These are phyloP conservation scores for Cheirogaleus medius DNA, from an alignment of 2,113 vertebrate genomes.

Conservation along the genomic window DNA sequence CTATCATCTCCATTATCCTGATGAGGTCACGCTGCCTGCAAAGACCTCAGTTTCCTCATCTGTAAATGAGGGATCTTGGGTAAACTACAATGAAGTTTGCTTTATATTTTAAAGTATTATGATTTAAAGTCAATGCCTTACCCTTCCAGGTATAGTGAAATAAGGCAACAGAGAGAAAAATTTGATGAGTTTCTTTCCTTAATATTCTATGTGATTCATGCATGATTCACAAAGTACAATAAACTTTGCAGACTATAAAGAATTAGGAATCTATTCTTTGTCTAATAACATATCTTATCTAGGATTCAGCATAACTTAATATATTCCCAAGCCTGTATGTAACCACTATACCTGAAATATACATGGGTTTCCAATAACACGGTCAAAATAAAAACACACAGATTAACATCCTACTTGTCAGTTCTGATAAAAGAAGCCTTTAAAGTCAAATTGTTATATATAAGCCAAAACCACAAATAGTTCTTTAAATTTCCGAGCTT, in stretches of 20 bases:
- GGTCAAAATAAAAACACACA: slow-evolving; percentile 7
- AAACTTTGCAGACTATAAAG: too few relatives aligned
- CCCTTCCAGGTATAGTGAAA: neutral
- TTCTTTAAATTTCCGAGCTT: slow-evolving; percentile 36
- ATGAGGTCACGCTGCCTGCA: neutral
- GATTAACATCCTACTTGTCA: slow-evolving; percentile 39
- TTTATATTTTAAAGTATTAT: neutral
- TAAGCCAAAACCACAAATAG: slow-evolving; percentile 39
- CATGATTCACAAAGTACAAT: neutral
- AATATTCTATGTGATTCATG: neutral
- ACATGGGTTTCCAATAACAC: slow-evolving; percentile 25
- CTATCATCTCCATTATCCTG: neutral
- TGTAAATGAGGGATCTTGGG: neutral
- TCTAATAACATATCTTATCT: neutral
- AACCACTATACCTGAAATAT: neutral
- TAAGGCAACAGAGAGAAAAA: neutral
- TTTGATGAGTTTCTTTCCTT: neutral
- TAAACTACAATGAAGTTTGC: neutral
- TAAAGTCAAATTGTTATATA: slow-evolving; percentile 37
- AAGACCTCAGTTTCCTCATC: neutral
- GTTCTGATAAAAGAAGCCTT: slow-evolving; percentile 45
- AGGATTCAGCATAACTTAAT: neutral
- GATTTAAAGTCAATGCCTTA: neutral
- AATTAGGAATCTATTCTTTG: neutral
- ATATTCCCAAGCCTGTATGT: neutral